phyloP scores from a whole-genome alignment of 1,140 invertebrate genomes.

The Nilaparvata lugens region DNA sequence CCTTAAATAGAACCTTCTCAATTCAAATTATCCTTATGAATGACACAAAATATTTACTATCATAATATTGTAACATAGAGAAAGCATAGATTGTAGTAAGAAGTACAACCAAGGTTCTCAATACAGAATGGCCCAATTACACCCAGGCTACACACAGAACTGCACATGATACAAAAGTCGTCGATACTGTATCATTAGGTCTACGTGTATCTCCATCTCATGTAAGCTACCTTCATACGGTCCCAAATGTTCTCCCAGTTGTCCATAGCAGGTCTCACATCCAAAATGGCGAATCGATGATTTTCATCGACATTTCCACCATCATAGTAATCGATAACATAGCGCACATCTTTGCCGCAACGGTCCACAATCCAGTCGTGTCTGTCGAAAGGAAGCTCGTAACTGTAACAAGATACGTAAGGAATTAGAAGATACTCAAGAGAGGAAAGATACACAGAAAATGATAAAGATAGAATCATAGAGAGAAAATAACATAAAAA shows the following conservation, averaged over 20 bases:
- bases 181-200: background rate
- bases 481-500: too few species aligned
- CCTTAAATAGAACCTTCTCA: too few species aligned
- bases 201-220: constrained; percentile 64
- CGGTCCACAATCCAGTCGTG: constrained; percentile 99
- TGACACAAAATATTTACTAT: too few species aligned
- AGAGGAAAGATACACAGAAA: background rate
- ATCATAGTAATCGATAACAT: constrained; percentile 99
- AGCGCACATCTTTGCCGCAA: constrained; percentile 91
- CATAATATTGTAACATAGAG: too few species aligned
- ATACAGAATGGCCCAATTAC: too few species aligned
- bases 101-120: too few species aligned
- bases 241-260: constrained; percentile 90
- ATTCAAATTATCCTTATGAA: too few species aligned
- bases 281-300: constrained; percentile 76
- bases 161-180: too few species aligned
- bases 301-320: constrained; percentile 75
- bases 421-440: background rate
- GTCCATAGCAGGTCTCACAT: constrained; percentile 96
- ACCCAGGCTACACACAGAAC: too few species aligned
- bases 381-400: constrained; percentile 96
- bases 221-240: constrained; percentile 89
- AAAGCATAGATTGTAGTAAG: too few species aligned
- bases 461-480: too few species aligned
- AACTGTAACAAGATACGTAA: constrained; percentile 46